Conservation (phyloP, 2,113 vertebrate species). For the Elaphurus davidianus region DNA sequence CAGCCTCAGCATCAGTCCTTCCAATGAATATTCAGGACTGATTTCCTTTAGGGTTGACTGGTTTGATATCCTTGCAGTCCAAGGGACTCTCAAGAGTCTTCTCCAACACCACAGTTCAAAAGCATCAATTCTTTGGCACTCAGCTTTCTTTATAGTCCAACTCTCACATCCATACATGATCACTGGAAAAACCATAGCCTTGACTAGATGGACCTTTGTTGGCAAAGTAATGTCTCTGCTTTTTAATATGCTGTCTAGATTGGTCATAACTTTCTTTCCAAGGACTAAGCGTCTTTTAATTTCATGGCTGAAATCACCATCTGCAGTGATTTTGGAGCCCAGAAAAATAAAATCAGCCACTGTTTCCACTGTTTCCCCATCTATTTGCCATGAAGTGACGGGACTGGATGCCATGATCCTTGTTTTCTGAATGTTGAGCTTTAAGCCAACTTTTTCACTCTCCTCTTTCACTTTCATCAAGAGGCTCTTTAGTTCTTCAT, state of each 20-base stretch:
- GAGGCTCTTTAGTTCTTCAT: neutral
- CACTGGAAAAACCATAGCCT: neutral
- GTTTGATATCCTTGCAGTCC: neutral
- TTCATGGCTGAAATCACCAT: neutral
- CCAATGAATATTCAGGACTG: neutral
- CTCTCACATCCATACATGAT: neutral
- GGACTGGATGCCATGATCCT: neutral
- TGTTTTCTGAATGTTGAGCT: neutral
- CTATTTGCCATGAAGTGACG: neutral
- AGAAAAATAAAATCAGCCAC: neutral
- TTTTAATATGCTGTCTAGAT: neutral
- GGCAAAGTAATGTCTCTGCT: neutral
- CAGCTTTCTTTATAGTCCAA: neutral
- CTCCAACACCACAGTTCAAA: neutral
- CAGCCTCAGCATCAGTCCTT: neutral
- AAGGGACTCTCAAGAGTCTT: neutral
- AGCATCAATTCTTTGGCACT: neutral
- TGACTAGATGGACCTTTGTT: neutral
- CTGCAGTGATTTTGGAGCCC: neutral
- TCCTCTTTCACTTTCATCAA: neutral
- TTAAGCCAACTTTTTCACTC: neutral
- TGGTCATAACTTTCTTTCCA: neutral
- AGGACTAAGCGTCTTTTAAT: neutral
- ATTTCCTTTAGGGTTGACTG: neutral
- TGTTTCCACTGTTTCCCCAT: neutral